These are phyloP conservation scores for Tenebrio molitor DNA, from an alignment of 1,140 invertebrate species.

Conservation along the genomic window DNA sequence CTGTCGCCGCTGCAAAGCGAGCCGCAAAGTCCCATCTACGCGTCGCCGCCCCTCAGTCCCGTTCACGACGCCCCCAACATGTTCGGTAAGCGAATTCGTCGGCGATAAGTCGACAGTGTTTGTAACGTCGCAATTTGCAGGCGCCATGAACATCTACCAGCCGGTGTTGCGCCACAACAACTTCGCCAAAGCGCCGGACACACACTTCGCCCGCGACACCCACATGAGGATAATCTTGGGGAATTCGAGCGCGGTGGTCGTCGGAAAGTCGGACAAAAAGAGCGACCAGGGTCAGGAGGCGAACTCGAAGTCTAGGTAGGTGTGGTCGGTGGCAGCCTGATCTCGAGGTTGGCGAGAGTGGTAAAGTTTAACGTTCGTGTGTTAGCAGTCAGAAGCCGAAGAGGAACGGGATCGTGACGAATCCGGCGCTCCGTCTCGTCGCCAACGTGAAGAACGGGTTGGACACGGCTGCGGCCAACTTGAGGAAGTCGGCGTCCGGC, in stretches of 20 bases:
- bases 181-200: slow-evolving; percentile 67
- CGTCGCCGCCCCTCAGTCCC: slow-evolving; percentile 81
- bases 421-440: slow-evolving; percentile 86
- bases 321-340: neutral
- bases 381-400: slow-evolving; percentile 74
- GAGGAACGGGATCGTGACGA: slow-evolving; percentile 92
- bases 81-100: slow-evolving; percentile 62
- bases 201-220: slow-evolving; percentile 87
- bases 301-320: slow-evolving; percentile 52
- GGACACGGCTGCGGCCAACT: slow-evolving; percentile 72
- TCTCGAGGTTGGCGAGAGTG: too few relatives aligned
- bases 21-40: slow-evolving; percentile 82
- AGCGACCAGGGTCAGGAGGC: slow-evolving; percentile 53
- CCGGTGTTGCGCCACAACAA: slow-evolving; percentile 64
- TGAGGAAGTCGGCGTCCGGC: slow-evolving; percentile 67
- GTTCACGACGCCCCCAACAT: slow-evolving; percentile 70
- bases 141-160: slow-evolving; percentile 65
- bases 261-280: slow-evolving; percentile 61
- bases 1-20: slow-evolving; percentile 82
- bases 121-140: slow-evolving; percentile 50
- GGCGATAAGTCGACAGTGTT: neutral
- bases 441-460: slow-evolving; percentile 79
- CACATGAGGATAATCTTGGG: slow-evolving; percentile 93
- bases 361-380: slow-evolving; percentile 26
- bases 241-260: slow-evolving; percentile 67